Conservation (phyloP, 2,113 vertebrate species). For the Jaculus jaculus region DNA sequence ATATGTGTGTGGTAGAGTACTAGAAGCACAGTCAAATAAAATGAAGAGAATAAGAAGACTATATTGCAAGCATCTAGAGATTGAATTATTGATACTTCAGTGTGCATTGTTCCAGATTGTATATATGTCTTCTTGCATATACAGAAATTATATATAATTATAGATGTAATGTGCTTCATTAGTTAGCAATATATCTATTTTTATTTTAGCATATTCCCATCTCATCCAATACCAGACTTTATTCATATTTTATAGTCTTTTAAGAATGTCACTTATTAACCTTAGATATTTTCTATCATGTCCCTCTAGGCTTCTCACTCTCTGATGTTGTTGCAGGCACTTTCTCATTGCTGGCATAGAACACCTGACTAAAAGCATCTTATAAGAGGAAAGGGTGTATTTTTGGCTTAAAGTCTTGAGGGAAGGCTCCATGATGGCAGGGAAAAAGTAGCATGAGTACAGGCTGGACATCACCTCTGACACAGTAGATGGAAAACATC, state of each 20-base stretch:
- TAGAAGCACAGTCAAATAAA: constrained; percentile 23
- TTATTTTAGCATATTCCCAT: constrained; percentile 4
- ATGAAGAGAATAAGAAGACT: constrained; percentile 27
- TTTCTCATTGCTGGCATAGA: too few species aligned
- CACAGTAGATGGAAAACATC: too few species aligned
- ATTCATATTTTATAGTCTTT: not conserved
- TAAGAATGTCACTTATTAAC: not conserved
- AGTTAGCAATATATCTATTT: not conserved
- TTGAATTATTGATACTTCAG: not conserved
- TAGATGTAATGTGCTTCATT: not conserved
- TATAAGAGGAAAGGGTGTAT: too few species aligned
- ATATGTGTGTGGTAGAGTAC: not conserved
- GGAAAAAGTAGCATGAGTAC: too few species aligned
- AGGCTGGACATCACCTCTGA: too few species aligned
- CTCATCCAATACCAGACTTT: not conserved
- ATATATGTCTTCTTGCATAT: not conserved
- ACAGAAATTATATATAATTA: not conserved
- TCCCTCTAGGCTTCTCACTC: not conserved
- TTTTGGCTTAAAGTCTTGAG: too few species aligned
- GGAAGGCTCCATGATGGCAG: too few species aligned
- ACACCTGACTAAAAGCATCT: too few species aligned
- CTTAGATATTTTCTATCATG: not conserved
- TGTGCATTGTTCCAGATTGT: not conserved
- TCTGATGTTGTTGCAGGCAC: too few species aligned
- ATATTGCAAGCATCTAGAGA: constrained; percentile 2